A percentile compares a stretch with the other conserved stretches of the same genome.
phyloP scores from a whole-genome alignment of 2,888 invertebrate species.

The Lumbricus terrestris region DNA sequence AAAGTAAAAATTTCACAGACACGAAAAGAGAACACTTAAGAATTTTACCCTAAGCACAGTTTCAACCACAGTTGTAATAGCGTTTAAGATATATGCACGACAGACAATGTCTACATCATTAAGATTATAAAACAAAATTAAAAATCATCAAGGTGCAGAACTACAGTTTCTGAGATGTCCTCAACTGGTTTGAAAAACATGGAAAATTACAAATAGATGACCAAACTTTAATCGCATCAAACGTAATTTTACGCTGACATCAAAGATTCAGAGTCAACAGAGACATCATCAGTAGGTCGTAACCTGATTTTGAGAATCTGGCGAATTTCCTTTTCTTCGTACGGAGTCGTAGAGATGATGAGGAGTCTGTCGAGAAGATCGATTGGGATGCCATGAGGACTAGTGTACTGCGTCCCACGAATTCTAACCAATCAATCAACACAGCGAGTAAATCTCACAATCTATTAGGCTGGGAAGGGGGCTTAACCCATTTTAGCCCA shows the following conservation, averaged over 20 bases:
- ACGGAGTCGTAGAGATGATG: conserved; percentile 86
- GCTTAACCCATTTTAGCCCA: no score
- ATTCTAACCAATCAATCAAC: conserved; percentile 66
- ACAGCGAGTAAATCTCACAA: neutral
- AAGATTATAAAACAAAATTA: no score
- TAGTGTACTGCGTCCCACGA: conserved; percentile 86
- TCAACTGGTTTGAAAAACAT: neutral
- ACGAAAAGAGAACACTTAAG: no score
- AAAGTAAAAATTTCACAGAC: no score
- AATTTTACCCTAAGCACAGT: no score
- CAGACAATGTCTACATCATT: no score
- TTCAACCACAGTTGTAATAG: no score
- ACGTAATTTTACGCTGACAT: no score
- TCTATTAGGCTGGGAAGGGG: no score
- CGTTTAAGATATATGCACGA: no score
- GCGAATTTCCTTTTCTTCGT: conserved; percentile 81
- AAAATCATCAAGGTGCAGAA: no score
- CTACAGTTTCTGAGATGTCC: no score
- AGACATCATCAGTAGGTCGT: neutral
- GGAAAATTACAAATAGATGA: neutral
- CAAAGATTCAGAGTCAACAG: neutral
- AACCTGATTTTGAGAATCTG: conserved; percentile 87
- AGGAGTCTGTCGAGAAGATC: conserved; percentile 93
- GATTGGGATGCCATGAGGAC: conserved; percentile 95
- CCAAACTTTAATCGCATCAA: neutral